Conservation (phyloP, 1,140 invertebrate species). For the Calliphora vicina region DNA sequence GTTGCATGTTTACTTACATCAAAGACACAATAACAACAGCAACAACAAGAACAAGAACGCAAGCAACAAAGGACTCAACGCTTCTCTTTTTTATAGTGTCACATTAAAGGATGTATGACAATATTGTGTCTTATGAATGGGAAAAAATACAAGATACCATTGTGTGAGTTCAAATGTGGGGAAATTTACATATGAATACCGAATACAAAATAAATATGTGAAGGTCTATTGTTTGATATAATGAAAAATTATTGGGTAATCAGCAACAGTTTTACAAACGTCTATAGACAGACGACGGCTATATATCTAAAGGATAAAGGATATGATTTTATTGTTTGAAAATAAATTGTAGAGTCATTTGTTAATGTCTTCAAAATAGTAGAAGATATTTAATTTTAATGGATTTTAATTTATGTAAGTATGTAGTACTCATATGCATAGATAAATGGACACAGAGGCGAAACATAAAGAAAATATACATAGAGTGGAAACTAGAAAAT, state of each 20-base stretch:
- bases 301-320: background rate
- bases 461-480: too few species aligned
- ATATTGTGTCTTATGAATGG: background rate
- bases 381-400: background rate
- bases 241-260: slow-evolving; percentile 17
- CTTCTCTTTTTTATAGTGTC: background rate
- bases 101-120: slow-evolving; percentile 13
- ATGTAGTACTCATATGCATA: background rate
- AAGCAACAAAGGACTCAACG: background rate
- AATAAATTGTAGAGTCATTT: slow-evolving; percentile 8
- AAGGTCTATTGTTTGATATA: slow-evolving; percentile 13
- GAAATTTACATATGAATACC: slow-evolving; percentile 6
- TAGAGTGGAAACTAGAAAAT: too few species aligned
- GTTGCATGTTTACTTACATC: slow-evolving; percentile 8
- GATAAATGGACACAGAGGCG: too few species aligned
- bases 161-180: background rate
- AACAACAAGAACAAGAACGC: background rate
- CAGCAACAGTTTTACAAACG: background rate
- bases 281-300: background rate
- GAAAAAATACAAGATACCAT: background rate
- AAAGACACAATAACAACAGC: background rate
- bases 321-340: slow-evolving; percentile 11
- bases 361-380: background rate
- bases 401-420: background rate
- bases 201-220: background rate